phyloP scores from a whole-genome alignment of 2,888 invertebrate species.

The Marasmarcha lunaedactyla region DNA sequence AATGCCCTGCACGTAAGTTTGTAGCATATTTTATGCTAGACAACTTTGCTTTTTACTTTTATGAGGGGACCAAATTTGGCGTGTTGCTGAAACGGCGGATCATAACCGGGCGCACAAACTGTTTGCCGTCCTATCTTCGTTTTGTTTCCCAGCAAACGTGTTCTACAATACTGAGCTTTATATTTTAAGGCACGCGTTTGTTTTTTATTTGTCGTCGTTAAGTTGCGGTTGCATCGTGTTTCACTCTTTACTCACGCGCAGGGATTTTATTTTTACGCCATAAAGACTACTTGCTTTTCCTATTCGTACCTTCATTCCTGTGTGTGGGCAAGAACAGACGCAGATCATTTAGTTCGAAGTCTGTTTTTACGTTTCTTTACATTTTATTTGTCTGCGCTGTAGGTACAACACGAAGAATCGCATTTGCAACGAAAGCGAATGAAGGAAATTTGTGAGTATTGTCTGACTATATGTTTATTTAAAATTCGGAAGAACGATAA shows the following conservation, averaged over 20 bases:
- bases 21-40: constrained; percentile 36
- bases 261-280: constrained; percentile 43
- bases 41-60: constrained; percentile 55
- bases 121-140: constrained; percentile 41
- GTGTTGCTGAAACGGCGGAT: constrained; percentile 56
- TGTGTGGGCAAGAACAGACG: constrained; percentile 28
- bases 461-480: not conserved
- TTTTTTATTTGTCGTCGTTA: constrained; percentile 18
- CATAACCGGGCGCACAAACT: constrained; percentile 62
- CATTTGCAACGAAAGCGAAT: too few species aligned
- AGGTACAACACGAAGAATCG: too few species aligned
- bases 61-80: constrained; percentile 57
- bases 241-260: constrained; percentile 36
- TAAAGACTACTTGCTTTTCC: constrained; percentile 45
- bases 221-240: constrained; percentile 36
- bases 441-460: not conserved
- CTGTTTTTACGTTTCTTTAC: constrained; percentile 9
- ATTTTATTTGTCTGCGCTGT: not conserved
- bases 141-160: not conserved
- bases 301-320: constrained; percentile 33
- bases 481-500: constrained; percentile 30
- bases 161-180: constrained; percentile 21
- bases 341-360: constrained; percentile 35
- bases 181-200: constrained; percentile 19
- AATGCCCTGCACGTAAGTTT: constrained; percentile 2